phyloP scores from a whole-genome alignment of 2,797 vertebrate species.

The Onychomys arenicola region DNA sequence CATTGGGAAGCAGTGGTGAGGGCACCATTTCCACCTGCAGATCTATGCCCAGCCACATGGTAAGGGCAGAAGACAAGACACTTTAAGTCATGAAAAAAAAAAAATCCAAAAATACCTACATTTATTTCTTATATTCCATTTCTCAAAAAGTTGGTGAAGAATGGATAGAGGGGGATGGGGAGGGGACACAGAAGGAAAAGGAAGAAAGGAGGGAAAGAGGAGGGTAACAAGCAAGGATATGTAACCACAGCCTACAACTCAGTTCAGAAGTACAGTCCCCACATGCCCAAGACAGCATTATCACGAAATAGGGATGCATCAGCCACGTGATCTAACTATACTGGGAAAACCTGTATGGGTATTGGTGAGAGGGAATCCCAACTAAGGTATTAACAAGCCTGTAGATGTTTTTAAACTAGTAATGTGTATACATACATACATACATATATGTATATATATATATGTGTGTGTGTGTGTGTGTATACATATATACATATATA shows the following conservation, averaged over 20 bases:
- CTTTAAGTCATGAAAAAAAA: background rate
- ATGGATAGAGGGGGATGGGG: too few species aligned
- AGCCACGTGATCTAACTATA: accelerated
- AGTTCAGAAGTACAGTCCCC: background rate
- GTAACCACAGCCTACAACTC: background rate
- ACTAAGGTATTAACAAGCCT: background rate
- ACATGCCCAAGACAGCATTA: background rate
- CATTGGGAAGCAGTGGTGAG: accelerated
- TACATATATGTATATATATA: too few species aligned
- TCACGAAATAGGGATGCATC: background rate
- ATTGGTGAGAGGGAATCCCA: accelerated
- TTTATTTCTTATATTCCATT: background rate
- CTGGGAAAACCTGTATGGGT: background rate
- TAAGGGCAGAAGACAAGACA: background rate
- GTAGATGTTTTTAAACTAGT: background rate
- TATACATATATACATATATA: too few species aligned
- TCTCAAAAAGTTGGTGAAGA: background rate
- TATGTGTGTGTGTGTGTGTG: accelerated
- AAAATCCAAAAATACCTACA: background rate
- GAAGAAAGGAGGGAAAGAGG: background rate
- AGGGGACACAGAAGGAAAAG: background rate
- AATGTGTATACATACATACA: background rate
- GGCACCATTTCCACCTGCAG: too few species aligned
- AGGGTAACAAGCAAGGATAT: background rate
- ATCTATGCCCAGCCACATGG: background rate